phyloP scores from a whole-genome alignment of 2,888 invertebrate species.

The Teleiodes luculella region DNA sequence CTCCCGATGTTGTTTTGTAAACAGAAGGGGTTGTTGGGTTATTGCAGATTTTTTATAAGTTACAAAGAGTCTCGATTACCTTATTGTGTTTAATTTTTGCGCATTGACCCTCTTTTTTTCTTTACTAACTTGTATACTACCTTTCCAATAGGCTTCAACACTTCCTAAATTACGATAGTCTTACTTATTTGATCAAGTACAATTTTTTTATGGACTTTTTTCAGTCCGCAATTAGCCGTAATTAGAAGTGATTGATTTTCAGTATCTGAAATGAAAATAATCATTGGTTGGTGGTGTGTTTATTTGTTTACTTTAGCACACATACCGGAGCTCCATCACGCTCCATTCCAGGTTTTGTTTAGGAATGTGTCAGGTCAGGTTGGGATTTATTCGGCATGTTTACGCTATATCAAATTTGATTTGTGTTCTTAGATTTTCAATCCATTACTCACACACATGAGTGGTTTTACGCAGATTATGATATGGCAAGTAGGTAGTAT shows the following conservation, averaged over 20 bases:
- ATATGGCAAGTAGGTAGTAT: too few species aligned
- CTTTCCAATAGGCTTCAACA: too few species aligned
- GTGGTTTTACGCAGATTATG: neutral
- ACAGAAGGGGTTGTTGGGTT: neutral
- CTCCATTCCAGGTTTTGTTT: constrained; percentile 31
- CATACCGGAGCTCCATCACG: constrained; percentile 6
- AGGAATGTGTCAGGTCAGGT: constrained; percentile 41
- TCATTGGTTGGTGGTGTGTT: neutral
- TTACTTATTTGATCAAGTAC: too few species aligned
- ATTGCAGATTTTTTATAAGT: neutral
- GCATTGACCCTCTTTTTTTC: too few species aligned
- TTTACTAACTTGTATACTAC: too few species aligned
- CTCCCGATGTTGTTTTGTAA: constrained; percentile 1
- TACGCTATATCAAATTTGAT: constrained; percentile 32
- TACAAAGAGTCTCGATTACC: too few species aligned
- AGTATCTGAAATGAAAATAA: neutral
- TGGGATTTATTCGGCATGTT: constrained; percentile 45
- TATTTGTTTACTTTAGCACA: constrained; percentile 7
- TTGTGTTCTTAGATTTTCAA: constrained; percentile 19
- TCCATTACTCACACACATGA: constrained; percentile 7
- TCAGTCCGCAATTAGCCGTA: too few species aligned
- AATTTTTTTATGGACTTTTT: neutral
- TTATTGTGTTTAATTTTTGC: too few species aligned
- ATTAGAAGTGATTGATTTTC: too few species aligned
- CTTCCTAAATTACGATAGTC: too few species aligned